Evolutionary conservation across 1,140 invertebrate genomes (phyloP).

Genomic region (Gonatopus flavifemur): DNA sequence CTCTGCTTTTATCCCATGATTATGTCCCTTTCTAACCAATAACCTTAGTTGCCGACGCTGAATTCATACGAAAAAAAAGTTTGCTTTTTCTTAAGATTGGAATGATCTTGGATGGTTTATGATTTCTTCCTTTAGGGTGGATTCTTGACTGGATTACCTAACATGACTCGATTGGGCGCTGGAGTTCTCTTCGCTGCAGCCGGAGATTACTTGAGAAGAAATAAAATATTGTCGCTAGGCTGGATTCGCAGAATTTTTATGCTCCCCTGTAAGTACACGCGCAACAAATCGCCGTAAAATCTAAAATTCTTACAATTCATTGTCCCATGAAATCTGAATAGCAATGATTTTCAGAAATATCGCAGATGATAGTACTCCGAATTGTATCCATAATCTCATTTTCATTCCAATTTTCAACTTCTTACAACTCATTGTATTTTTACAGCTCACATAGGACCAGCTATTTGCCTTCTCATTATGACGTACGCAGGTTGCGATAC

Average conservation of each 20-base stretch:
- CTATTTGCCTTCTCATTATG: constrained; percentile 65
- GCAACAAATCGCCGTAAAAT: neutral
- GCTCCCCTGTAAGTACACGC: constrained; percentile 65
- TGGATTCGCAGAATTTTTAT: constrained; percentile 72
- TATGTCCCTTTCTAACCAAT: too few species aligned
- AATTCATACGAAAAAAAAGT: neutral
- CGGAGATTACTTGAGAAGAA: constrained; percentile 67
- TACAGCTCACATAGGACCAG: constrained; percentile 72
- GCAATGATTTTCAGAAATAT: too few species aligned
- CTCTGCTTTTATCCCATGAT: too few species aligned
- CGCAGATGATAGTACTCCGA: too few species aligned
- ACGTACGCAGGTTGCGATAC: constrained; percentile 70
- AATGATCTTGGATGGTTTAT: neutral
- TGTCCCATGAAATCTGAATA: too few species aligned
- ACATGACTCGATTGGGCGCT: constrained; percentile 65
- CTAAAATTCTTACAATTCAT: neutral
- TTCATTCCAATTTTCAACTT: too few species aligned
- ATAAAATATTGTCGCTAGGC: constrained; percentile 60
- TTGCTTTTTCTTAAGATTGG: neutral
- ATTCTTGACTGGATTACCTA: constrained; percentile 70
- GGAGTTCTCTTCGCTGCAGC: constrained; percentile 69
- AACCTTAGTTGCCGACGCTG: too few species aligned
- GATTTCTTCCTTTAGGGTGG: constrained; percentile 58
- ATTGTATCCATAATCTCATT: too few species aligned
- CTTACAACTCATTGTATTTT: constrained; percentile 13